Conservation (phyloP, 2,113 vertebrate genomes). For the Tor tambroides region DNA sequence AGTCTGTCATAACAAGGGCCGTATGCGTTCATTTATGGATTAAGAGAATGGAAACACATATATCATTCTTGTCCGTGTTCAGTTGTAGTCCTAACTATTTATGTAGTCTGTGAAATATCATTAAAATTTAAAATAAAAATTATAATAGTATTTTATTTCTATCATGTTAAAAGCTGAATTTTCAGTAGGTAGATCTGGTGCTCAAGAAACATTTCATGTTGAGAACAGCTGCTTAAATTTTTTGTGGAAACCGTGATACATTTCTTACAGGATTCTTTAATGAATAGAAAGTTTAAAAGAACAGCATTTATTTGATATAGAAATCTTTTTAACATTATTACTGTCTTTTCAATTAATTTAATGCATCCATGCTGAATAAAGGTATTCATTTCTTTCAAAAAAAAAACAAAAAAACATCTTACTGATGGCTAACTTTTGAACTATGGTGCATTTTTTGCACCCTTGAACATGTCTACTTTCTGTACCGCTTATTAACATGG, state of each 20-base stretch:
- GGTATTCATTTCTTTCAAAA: neutral
- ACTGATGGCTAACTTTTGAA: neutral
- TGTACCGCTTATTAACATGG: neutral
- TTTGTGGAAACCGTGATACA: neutral
- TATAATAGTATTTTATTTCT: neutral
- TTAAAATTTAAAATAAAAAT: too few relatives aligned
- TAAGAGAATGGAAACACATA: conserved; percentile 41
- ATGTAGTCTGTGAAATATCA: neutral
- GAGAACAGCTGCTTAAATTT: neutral
- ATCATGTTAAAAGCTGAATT: neutral
- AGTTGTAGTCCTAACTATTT: neutral
- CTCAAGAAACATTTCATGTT: neutral
- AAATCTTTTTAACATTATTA: too few relatives aligned
- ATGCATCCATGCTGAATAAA: too few relatives aligned
- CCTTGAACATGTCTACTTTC: neutral
- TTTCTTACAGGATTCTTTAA: neutral
- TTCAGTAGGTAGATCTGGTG: neutral
- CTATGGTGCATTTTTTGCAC: neutral
- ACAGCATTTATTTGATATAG: neutral
- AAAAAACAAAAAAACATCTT: too few relatives aligned
- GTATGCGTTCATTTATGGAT: conserved; percentile 42
- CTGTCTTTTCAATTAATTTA: too few relatives aligned
- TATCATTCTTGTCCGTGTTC: neutral
- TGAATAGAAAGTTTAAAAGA: neutral
- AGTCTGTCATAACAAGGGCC: conserved; percentile 49